Evolutionary conservation across 2,797 vertebrate species (phyloP), one percentile per base, ranked within the genome.

Genomic region (Malacoraja senta): DNA sequence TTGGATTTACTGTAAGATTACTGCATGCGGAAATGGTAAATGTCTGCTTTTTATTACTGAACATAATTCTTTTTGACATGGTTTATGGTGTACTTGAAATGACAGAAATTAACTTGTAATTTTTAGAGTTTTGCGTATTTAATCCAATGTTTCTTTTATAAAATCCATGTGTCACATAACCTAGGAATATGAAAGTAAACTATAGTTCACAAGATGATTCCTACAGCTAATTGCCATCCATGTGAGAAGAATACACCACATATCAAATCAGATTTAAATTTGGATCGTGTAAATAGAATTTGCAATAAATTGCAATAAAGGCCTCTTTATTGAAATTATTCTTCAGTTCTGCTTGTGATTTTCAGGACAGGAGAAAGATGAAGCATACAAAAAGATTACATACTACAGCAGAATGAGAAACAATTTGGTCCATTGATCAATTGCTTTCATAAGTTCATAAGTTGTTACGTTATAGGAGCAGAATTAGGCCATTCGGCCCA

Each of bases 241-340:
- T 29, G 63, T 63, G 83, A 86, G 29, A 44, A 63, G 12, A 32
- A 29, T 2, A 29, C 29, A 63, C 83, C 12, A 13, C 53, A 86
- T 86, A n/a, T 86, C 83, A 86, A 86, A 86, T 65, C 58, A 65
- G 29, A 65, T 86, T 86, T 65, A 65, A n/a, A 86, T 32, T 65
- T 15, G 32, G 83, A 6, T 32, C 17, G 83, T 65, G 61, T 63
- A 86, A 65, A 84, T 86, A 65, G 58, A 63, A n/a, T 65, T 17
- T 63, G 15, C 15, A 29, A 65, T 65, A 32, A 7, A 17, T 65
- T 32, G 83, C 58, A 65, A 29, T 17, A 32, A 17, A 63, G 58
- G n/a, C 83, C 61, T 29, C 61, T 63, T 65, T 63, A 32, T 32
- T 32, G 15, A 15, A 86, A 63, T 86, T 58, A 65, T 61, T 63